A percentile compares a stretch with the other conserved stretches of the same genome.
These are phyloP conservation scores for Wiebesia pumilae DNA, from an alignment of 1,140 invertebrate species.

Conservation along the genomic window DNA sequence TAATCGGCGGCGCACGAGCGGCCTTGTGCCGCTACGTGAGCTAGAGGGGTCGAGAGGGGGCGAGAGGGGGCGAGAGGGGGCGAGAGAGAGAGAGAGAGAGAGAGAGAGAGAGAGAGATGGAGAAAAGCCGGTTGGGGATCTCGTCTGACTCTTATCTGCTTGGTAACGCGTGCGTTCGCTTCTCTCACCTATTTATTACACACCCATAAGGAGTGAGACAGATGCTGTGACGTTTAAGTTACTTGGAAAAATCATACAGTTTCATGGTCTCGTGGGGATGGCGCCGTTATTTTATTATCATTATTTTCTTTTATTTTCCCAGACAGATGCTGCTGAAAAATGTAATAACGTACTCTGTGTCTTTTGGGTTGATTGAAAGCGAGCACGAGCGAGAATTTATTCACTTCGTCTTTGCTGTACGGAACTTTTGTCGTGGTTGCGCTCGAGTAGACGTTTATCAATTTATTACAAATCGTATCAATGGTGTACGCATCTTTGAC, in stretches of 20 bases:
- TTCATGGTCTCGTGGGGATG: neutral
- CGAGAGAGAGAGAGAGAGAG: conserved; percentile 5
- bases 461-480: neutral
- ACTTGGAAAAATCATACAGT: conserved; percentile 1
- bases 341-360: neutral
- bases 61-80: neutral
- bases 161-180: neutral
- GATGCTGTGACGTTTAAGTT: neutral
- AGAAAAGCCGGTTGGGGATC: neutral
- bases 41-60: no score
- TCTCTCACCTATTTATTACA: conserved; percentile 14
- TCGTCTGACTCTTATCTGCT: conserved; percentile 14
- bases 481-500: neutral
- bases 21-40: neutral
- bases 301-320: conserved; percentile 3
- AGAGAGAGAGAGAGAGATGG: neutral
- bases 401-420: neutral
- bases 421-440: neutral
- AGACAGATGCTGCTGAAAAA: conserved; percentile 15
- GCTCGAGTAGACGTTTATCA: neutral
- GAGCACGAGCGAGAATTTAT: neutral
- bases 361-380: neutral
- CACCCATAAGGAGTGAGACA: neutral
- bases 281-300: conserved; percentile 4
- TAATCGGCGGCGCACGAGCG: neutral